phyloP scores from a whole-genome alignment of 2,113 vertebrate genomes.

The Brachyhypopomus gauderio region DNA sequence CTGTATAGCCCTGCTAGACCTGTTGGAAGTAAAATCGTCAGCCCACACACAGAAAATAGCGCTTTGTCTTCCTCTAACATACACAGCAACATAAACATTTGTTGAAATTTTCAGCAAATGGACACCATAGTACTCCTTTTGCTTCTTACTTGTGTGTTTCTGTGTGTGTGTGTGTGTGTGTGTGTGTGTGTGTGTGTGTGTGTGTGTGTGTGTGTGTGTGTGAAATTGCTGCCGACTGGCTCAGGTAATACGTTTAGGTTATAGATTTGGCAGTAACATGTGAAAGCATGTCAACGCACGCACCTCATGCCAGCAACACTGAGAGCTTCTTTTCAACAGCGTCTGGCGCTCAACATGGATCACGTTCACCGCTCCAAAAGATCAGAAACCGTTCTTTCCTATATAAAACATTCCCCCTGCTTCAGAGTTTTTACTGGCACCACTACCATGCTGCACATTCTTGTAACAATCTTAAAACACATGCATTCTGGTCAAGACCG shows the following conservation, averaged over 20 bases:
- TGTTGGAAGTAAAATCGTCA: constrained; percentile 26
- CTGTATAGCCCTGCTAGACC: constrained; percentile 2
- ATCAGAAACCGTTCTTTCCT: not conserved
- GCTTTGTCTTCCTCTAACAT: constrained; percentile 16
- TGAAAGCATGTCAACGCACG: constrained; percentile 15
- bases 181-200: too few species aligned
- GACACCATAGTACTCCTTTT: not conserved
- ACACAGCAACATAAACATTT: constrained; percentile 12
- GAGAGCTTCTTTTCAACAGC: not conserved
- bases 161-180: constrained; percentile 13
- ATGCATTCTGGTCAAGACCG: not conserved
- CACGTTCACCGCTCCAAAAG: not conserved
- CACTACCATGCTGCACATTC: not conserved
- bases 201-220: too few species aligned
- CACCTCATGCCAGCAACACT: not conserved
- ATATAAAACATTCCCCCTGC: not conserved
- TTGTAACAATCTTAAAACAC: not conserved
- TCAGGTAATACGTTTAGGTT: too few species aligned
- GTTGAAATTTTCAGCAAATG: constrained; percentile 41
- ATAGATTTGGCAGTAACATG: not conserved
- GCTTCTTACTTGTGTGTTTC: not conserved
- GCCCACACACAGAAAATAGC: constrained; percentile 28
- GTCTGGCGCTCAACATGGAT: not conserved
- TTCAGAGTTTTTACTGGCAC: not conserved
- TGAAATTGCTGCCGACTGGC: too few species aligned